Percentiles rank a stretch among this genome's conserved stretches.
phyloP scores from a whole-genome alignment of 2,113 vertebrate genomes.

The Sylvia atricapilla region DNA sequence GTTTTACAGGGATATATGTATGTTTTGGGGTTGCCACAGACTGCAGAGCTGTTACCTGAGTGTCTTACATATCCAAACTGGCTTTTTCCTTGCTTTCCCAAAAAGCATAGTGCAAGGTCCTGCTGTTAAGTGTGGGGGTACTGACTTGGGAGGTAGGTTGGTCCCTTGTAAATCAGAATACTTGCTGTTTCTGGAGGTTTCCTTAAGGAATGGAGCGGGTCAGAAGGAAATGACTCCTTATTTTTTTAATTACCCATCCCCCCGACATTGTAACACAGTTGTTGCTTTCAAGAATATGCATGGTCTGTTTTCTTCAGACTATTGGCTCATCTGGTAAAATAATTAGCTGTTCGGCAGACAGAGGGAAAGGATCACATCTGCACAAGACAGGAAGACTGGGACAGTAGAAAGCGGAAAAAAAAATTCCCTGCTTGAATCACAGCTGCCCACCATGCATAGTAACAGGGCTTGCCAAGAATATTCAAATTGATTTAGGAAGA shows the following conservation, averaged over 20 bases:
- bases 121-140: neutral
- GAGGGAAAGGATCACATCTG: constrained; percentile 66
- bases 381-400: constrained; percentile 64
- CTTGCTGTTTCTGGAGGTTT: neutral
- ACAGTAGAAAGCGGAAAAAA: constrained; percentile 11
- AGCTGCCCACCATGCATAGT: constrained; percentile 67
- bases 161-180: neutral
- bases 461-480: constrained; percentile 58
- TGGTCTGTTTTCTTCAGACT: constrained; percentile 61
- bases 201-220: neutral
- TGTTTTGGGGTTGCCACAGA: neutral
- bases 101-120: neutral
- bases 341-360: constrained; percentile 68
- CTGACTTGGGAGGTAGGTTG: neutral
- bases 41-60: neutral
- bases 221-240: constrained; percentile 13
- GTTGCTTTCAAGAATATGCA: constrained; percentile 59
- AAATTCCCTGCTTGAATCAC: constrained; percentile 50
- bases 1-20: neutral
- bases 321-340: constrained; percentile 66
- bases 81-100: neutral
- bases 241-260: neutral
- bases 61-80: neutral
- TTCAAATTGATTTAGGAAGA: constrained; percentile 65
- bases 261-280: constrained; percentile 2